Percentiles rank a stretch among this genome's conserved stretches.
phyloP scores from a whole-genome alignment of 2,113 vertebrate species.

The Pristiophorus japonicus region DNA sequence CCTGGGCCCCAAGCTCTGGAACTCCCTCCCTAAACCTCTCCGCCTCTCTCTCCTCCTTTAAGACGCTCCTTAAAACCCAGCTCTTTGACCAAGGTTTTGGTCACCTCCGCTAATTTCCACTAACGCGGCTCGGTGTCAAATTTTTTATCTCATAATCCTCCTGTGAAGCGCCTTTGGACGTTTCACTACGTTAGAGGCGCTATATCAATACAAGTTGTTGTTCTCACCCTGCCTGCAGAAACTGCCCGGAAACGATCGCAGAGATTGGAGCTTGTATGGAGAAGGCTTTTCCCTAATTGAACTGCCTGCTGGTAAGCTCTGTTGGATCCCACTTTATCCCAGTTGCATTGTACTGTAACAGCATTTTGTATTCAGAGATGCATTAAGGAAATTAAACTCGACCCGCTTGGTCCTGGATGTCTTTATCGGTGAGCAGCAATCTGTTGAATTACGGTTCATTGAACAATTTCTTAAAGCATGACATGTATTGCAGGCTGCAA shows the following conservation, averaged over 20 bases:
- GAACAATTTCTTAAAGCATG: not conserved
- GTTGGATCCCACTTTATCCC: not conserved
- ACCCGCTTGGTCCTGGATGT: not conserved
- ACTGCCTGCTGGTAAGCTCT: not conserved
- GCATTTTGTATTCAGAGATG: not conserved
- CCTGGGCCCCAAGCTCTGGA: too few species aligned
- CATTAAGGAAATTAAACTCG: slow-evolving; percentile 12
- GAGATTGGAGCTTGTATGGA: not conserved
- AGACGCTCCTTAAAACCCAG: too few species aligned
- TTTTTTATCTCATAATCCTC: too few species aligned
- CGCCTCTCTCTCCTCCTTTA: too few species aligned
- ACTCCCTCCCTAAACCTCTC: too few species aligned
- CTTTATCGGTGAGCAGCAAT: not conserved
- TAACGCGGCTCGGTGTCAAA: too few species aligned
- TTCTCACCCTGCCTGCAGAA: not conserved
- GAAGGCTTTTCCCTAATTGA: not conserved
- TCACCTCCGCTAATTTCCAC: too few species aligned
- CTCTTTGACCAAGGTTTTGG: too few species aligned
- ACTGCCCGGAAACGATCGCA: not conserved
- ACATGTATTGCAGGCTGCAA: not conserved
- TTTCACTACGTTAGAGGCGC: too few species aligned
- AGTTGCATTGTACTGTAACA: not conserved
- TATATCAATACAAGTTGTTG: too few species aligned
- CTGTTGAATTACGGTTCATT: not conserved
- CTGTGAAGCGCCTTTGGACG: too few species aligned